Percentiles rank a stretch among this genome's conserved stretches.
These are phyloP conservation scores for Odontocerum albicorne DNA, from an alignment of 2,888 invertebrate species.

Conservation along the genomic window DNA sequence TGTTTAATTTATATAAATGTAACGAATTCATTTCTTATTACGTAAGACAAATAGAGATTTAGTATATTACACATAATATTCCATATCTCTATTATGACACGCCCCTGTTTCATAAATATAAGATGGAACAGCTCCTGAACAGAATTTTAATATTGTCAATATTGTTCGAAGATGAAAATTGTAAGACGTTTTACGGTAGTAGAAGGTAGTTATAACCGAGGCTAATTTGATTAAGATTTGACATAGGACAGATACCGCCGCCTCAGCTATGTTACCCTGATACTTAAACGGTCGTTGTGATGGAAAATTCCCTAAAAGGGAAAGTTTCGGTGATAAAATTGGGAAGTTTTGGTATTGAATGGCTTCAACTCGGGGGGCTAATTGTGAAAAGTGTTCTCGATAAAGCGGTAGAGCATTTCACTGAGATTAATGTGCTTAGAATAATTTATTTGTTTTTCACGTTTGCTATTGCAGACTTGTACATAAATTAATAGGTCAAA, in stretches of 20 bases:
- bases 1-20: too few species aligned
- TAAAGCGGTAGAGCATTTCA: conserved; percentile 26
- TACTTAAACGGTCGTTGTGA: conserved; percentile 24
- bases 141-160: conserved; percentile 37
- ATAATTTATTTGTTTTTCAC: conserved; percentile 35
- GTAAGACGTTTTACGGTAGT: conserved; percentile 18
- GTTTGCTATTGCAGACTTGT: too few species aligned
- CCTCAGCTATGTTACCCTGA: conserved; percentile 17
- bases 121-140: conserved; percentile 23
- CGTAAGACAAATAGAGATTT: too few species aligned
- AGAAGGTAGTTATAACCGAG: conserved; percentile 19
- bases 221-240: conserved; percentile 38
- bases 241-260: conserved; percentile 35
- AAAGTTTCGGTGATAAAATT: conserved; percentile 32
- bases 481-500: too few species aligned
- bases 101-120: too few species aligned
- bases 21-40: too few species aligned
- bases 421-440: conserved; percentile 14
- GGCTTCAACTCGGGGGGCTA: conserved; percentile 18
- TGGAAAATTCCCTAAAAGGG: conserved; percentile 19
- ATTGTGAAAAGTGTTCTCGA: conserved; percentile 33
- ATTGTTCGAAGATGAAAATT: conserved; percentile 30
- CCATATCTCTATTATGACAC: too few species aligned
- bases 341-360: conserved; percentile 29
- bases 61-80: too few species aligned